Evolutionary conservation across 2,888 invertebrate genomes (phyloP).

Genomic region (Falcaria lacertinaria): DNA sequence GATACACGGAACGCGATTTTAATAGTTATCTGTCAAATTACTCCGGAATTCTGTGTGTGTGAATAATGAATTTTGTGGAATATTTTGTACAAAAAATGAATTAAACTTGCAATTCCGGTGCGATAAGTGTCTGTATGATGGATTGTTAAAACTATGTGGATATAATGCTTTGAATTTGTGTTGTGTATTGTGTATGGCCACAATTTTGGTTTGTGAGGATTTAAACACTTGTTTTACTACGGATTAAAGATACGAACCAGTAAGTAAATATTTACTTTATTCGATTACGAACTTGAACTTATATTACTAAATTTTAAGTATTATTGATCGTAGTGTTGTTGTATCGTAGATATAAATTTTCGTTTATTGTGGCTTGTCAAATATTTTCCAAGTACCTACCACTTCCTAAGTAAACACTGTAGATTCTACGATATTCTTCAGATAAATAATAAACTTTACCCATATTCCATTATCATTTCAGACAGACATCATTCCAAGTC

Average conservation of each 20-base stretch:
- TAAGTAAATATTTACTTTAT: conserved; percentile 70
- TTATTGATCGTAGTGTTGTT: too few relatives aligned
- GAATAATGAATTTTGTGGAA: conserved; percentile 40
- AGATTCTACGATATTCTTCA: too few relatives aligned
- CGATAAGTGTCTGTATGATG: conserved; percentile 42
- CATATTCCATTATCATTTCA: too few relatives aligned
- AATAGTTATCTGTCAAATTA: conserved; percentile 60
- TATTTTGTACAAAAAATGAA: conserved; percentile 27
- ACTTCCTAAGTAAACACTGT: too few relatives aligned
- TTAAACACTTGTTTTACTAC: conserved; percentile 47
- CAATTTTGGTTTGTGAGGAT: conserved; percentile 49
- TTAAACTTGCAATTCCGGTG: conserved; percentile 31
- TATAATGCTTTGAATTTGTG: conserved; percentile 65
- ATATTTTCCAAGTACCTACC: too few relatives aligned
- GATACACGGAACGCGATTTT: conserved; percentile 52
- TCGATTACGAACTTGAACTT: conserved; percentile 7
- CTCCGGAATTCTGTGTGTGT: conserved; percentile 40
- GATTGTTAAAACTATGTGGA: conserved; percentile 43
- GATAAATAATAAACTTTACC: too few relatives aligned
- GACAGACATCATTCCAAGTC: too few relatives aligned
- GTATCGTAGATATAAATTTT: too few relatives aligned
- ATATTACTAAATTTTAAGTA: too few relatives aligned
- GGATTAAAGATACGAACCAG: conserved; percentile 65
- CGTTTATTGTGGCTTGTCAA: too few relatives aligned
- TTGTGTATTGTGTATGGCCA: conserved; percentile 59